Evolutionary conservation across 2,888 invertebrate species (phyloP).

Genomic region (Synergus laeviventris): DNA sequence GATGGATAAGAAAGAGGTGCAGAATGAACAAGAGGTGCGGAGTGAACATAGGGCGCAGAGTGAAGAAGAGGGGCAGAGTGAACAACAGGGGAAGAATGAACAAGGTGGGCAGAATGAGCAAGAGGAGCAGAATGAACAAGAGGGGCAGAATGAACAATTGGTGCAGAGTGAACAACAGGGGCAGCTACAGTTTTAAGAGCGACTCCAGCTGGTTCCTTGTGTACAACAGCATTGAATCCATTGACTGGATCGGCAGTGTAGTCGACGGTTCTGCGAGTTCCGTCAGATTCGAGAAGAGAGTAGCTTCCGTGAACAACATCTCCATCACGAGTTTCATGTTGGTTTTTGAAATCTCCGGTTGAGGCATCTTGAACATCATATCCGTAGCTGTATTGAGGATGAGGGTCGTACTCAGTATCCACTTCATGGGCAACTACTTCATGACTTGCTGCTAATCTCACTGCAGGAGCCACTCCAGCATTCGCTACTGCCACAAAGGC

Average conservation of each 20-base stretch:
- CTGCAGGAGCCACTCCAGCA: conserved; percentile 8
- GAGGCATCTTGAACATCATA: conserved; percentile 59
- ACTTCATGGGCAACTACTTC: conserved; percentile 54
- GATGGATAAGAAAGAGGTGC: conserved; percentile 40
- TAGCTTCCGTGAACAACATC: conserved; percentile 60
- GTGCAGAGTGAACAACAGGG: conserved; percentile 71
- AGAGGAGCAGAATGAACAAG: conserved; percentile 16
- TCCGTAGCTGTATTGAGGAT: conserved; percentile 63
- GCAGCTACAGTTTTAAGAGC: conserved; percentile 66
- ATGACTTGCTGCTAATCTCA: conserved; percentile 75
- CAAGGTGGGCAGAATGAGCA: conserved; percentile 36
- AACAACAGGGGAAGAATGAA: conserved; percentile 56
- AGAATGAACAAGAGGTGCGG: conserved; percentile 14
- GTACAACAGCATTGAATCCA: conserved; percentile 61
- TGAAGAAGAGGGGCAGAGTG: conserved; percentile 27
- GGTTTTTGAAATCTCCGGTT: conserved; percentile 59
- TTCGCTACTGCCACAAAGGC: conserved; percentile 36
- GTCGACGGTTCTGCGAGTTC: conserved; percentile 56
- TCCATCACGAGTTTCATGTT: conserved; percentile 60
- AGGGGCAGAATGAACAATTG: conserved; percentile 74
- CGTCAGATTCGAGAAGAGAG: conserved; percentile 58
- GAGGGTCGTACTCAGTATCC: conserved; percentile 58
- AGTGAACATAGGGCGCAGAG: conserved; percentile 39
- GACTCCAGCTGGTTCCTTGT: conserved; percentile 58
- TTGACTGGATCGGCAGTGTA: conserved; percentile 59